These are phyloP conservation scores for Labroides dimidiatus DNA, from an alignment of 2,797 vertebrate species.

Conservation along the genomic window DNA sequence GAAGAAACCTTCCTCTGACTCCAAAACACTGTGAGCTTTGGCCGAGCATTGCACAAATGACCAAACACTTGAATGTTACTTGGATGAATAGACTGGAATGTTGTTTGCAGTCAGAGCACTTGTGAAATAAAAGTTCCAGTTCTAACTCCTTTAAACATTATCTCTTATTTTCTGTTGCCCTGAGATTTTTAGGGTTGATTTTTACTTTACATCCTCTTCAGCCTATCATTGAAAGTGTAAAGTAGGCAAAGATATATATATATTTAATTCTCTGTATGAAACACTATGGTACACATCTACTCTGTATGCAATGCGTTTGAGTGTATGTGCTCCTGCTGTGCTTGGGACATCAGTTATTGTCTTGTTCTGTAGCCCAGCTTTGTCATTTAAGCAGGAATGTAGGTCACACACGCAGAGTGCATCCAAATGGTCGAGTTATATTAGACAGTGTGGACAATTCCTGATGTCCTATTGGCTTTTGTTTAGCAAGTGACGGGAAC, in stretches of 20 bases:
- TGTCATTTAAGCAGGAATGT: conserved; percentile 72
- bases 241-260: neutral
- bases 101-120: conserved; percentile 34
- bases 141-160: neutral
- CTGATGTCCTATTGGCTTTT: conserved; percentile 36
- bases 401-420: conserved; percentile 73
- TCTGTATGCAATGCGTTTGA: neutral
- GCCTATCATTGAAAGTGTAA: neutral
- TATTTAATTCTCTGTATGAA: neutral
- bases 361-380: conserved; percentile 62
- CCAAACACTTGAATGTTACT: conserved; percentile 36
- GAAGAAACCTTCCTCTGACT: conserved; percentile 31
- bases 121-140: conserved; percentile 15
- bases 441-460: conserved; percentile 56
- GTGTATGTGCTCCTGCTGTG: conserved; percentile 23
- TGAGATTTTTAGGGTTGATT: neutral
- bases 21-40: conserved; percentile 34
- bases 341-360: conserved; percentile 48
- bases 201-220: neutral
- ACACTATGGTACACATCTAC: neutral
- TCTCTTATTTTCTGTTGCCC: neutral
- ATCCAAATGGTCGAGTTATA: conserved; percentile 69
- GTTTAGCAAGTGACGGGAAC: neutral
- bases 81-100: conserved; percentile 43
- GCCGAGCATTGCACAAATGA: conserved; percentile 23